Percentiles rank a stretch among this genome's conserved stretches.
Evolutionary conservation across 2,113 vertebrate species (phyloP).

Genomic region (Cyphomyrus discorhynchus): DNA sequence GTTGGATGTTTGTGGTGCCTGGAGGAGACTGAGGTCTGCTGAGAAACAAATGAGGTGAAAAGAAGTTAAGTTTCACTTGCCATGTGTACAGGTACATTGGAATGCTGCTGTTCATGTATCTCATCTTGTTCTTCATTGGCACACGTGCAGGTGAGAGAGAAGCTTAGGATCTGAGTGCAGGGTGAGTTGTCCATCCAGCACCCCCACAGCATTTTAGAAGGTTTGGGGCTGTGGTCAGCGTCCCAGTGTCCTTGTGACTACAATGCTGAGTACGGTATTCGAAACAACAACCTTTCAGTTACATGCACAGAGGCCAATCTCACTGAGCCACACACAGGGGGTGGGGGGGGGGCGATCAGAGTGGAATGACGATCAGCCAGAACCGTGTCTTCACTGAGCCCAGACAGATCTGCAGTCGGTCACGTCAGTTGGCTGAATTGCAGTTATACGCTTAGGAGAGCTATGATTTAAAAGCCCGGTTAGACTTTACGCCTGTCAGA

Average conservation of each 20-base stretch:
- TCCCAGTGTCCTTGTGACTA: neutral
- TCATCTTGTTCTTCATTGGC: neutral
- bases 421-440: neutral
- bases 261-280: neutral
- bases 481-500: neutral
- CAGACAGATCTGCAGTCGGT: neutral
- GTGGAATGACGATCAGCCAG: neutral
- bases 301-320: neutral
- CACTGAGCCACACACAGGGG: neutral
- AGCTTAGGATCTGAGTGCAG: neutral
- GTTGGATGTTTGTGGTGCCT: neutral
- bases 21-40: neutral
- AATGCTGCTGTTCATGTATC: neutral
- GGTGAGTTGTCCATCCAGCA: neutral
- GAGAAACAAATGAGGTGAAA: neutral
- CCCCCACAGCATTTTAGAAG: neutral
- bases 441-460: neutral
- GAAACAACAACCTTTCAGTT: neutral
- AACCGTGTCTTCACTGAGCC: neutral
- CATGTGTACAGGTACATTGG: neutral
- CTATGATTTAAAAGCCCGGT: neutral
- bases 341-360: neutral
- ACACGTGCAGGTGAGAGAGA: neutral
- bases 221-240: neutral
- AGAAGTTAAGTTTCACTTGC: neutral